A percentile compares a stretch with the other conserved stretches of the same genome.
phyloP scores from a whole-genome alignment of 2,888 invertebrate species.

The Pristionchus fissidentatus region DNA sequence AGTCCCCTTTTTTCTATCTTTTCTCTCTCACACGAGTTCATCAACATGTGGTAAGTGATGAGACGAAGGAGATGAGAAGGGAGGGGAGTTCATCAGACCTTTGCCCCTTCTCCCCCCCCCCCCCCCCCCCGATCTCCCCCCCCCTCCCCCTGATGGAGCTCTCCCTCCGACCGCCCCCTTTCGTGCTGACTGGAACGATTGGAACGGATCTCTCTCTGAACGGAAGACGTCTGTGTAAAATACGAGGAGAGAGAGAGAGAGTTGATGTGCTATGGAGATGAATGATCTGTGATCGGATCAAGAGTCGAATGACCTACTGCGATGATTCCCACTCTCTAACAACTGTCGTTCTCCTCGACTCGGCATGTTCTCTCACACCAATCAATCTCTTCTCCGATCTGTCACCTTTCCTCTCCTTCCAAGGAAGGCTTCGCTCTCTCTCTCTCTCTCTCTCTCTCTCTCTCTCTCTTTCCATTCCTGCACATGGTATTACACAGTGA shows the following conservation, averaged over 20 bases:
- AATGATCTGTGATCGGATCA: neutral
- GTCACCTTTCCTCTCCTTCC: neutral
- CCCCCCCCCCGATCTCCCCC: neutral
- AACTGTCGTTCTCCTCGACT: neutral
- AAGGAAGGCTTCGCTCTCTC: no score
- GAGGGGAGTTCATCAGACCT: slow-evolving; percentile 21
- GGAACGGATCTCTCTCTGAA: slow-evolving; percentile 42
- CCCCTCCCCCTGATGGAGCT: neutral
- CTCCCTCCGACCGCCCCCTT: neutral
- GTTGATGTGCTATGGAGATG: slow-evolving; percentile 23
- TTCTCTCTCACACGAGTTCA: neutral
- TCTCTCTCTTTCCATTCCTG: neutral
- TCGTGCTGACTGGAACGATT: slow-evolving; percentile 42
- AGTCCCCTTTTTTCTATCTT: neutral
- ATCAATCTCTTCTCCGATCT: no score
- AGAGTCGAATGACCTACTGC: neutral
- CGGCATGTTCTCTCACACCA: neutral
- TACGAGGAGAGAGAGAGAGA: slow-evolving; percentile 22
- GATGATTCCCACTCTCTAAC: slow-evolving; percentile 10
- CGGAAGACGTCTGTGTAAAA: slow-evolving; percentile 31
- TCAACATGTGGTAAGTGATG: slow-evolving; percentile 15
- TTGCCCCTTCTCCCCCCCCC: neutral
- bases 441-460: neutral
- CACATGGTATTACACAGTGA: slow-evolving; percentile 43
- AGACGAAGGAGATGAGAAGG: neutral